phyloP scores from a whole-genome alignment of 2,888 invertebrate species.

The Mamestra brassicae region DNA sequence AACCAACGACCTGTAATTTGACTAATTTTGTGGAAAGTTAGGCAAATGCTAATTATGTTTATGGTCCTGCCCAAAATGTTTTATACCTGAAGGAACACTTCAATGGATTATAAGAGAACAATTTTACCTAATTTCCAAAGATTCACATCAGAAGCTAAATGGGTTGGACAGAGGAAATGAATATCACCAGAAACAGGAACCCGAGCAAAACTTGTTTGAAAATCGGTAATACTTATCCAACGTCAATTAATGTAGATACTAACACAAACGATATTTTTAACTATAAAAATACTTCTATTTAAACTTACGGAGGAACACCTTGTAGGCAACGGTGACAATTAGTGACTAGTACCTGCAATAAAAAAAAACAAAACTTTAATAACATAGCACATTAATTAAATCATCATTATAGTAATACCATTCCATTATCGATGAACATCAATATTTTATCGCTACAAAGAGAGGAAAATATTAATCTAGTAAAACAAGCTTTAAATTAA shows the following conservation, averaged over 20 bases:
- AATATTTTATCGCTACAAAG: no score
- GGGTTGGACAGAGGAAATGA: not conserved
- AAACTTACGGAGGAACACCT: constrained; percentile 11
- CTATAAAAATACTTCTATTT: not conserved
- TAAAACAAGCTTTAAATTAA: not conserved
- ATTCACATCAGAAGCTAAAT: no score
- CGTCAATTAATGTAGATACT: not conserved
- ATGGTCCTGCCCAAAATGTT: constrained; percentile 18
- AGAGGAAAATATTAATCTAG: not conserved
- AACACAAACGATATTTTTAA: not conserved
- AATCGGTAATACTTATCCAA: not conserved
- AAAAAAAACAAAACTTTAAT: constrained; percentile 15
- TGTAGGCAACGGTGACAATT: constrained; percentile 9
- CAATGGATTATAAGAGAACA: not conserved
- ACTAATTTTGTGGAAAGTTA: constrained; percentile 58
- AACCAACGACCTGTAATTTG: constrained; percentile 51
- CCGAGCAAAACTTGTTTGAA: not conserved
- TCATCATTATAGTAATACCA: not conserved
- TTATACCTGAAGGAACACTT: constrained; percentile 16
- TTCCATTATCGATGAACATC: not conserved
- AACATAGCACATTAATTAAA: not conserved
- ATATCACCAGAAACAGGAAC: not conserved
- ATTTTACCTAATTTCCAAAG: no score
- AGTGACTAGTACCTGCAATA: constrained; percentile 51
- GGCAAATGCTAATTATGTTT: constrained; percentile 48